Conservation (phyloP, 2,888 invertebrate species). For the Physocephala rufipes region DNA sequence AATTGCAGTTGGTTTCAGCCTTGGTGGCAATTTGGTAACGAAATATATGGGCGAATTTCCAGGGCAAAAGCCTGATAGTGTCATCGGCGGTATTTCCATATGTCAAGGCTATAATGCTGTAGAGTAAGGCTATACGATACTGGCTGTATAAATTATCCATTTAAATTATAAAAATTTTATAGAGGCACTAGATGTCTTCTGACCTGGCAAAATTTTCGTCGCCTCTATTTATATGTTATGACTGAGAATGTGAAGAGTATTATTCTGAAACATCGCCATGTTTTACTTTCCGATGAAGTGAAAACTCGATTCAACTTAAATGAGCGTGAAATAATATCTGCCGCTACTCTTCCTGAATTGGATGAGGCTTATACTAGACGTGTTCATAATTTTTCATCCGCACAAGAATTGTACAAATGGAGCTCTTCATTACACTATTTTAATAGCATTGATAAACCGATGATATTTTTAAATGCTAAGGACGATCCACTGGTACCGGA, state of each 20-base stretch:
- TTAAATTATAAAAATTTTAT: slow-evolving; percentile 52
- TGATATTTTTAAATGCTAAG: slow-evolving; percentile 89
- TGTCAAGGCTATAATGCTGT: slow-evolving; percentile 95
- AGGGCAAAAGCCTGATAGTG: slow-evolving; percentile 71
- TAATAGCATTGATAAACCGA: slow-evolving; percentile 81
- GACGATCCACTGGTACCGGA: slow-evolving; percentile 94
- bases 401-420: slow-evolving; percentile 84
- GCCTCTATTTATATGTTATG: slow-evolving; percentile 91
- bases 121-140: slow-evolving; percentile 75
- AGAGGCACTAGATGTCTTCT: slow-evolving; percentile 84
- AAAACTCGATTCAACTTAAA: slow-evolving; percentile 75
- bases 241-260: slow-evolving; percentile 91
- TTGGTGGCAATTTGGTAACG: slow-evolving; percentile 93
- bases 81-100: slow-evolving; percentile 90
- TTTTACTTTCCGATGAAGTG: slow-evolving; percentile 78
- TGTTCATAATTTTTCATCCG: slow-evolving; percentile 80
- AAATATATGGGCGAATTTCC: slow-evolving; percentile 87
- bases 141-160: too few relatives aligned
- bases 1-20: slow-evolving; percentile 89
- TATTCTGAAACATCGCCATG: slow-evolving; percentile 82
- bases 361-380: slow-evolving; percentile 89
- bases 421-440: slow-evolving; percentile 85
- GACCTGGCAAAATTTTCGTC: slow-evolving; percentile 89
- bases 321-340: slow-evolving; percentile 83
- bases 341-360: slow-evolving; percentile 86